These are phyloP conservation scores for Rhea americana DNA, from an alignment of 2,113 vertebrate species.

Conservation along the genomic window DNA sequence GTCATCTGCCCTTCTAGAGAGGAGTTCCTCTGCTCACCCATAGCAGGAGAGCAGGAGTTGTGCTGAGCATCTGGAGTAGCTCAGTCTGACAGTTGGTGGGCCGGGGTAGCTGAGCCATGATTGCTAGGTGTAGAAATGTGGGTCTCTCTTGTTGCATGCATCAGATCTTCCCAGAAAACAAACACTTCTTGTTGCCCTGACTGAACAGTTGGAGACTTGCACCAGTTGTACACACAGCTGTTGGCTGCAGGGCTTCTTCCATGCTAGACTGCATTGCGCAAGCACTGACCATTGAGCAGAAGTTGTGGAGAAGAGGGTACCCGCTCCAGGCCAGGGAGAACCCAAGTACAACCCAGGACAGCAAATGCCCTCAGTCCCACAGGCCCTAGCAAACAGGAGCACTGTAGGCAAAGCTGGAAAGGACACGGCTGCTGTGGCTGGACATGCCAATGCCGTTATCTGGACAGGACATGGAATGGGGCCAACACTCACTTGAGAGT, in stretches of 20 bases:
- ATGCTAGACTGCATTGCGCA: too few relatives aligned
- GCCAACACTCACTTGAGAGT: not conserved
- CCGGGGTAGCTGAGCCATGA: not conserved
- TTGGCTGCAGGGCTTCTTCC: not conserved
- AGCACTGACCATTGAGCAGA: not conserved
- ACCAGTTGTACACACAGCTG: not conserved
- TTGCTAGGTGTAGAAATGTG: rapidly evolving
- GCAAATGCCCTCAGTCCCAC: not conserved
- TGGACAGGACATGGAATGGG: not conserved
- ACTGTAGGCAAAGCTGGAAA: not conserved
- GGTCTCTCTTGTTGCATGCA: rapidly evolving
- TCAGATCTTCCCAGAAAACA: not conserved
- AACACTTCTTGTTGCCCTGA: not conserved
- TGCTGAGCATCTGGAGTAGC: not conserved
- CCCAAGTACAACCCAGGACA: not conserved
- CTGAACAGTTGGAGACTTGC: not conserved
- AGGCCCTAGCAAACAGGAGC: not conserved
- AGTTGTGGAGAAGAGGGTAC: not conserved
- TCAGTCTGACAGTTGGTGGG: rapidly evolving
- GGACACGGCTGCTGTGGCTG: not conserved
- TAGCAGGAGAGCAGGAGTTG: not conserved
- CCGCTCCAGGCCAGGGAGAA: not conserved
- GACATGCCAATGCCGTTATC: not conserved
- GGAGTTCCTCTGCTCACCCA: too few relatives aligned
- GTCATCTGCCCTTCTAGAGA: too few relatives aligned